Base-by-base conservation (phyloP, 2,888 invertebrate species). In the Atherix ibis region DNA sequence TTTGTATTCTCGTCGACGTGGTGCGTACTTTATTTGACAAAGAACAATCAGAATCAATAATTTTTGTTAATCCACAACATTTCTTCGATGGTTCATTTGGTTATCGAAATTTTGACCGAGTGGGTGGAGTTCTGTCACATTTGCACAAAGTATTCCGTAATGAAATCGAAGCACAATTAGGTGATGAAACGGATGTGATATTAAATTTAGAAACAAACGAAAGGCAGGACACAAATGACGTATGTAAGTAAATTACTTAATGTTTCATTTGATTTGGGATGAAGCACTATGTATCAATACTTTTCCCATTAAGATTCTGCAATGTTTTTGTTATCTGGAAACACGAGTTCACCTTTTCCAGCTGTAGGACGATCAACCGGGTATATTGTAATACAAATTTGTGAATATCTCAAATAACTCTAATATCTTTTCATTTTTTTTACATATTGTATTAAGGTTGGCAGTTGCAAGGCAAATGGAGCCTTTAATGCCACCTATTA, bases 41-140 rank as follows among this genome's bases (percentile, higher is more conserved):
- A 16, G 60, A 59, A 39, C 27, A 51, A 28, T 42, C 49, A 2
- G 46, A 39, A 15, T 39, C 38, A 24, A 31, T 40, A 6, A 41
- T 49, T 19, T 50, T 51, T 40, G 53, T 62, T 4, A 45, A 49
- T 29, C 43, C 51, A 0, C 52, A 51, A 28, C 51, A 46, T 19
- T 62, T 60, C 32, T 49, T 53, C 29, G 58, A 61, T 43, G 57
- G 57, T 8, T 48, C 52, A 5, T 50, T 58, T 17, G 52, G 54
- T 32, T 61, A 60, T 42, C 54, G 53, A 40, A 53, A 56, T 36
- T 53, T 56, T 34, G 62, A 62, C 46, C 50, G 62, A n/a, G 46
- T 61, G 5, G 61, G 61, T 22, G 61, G 61, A 2, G 58, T 61
- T 0, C 34, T 61, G 12, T 59, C 61, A 2, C 61, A 61, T 47